phyloP scores from a whole-genome alignment of 2,797 vertebrate genomes.

The Pangasius krempfi region DNA sequence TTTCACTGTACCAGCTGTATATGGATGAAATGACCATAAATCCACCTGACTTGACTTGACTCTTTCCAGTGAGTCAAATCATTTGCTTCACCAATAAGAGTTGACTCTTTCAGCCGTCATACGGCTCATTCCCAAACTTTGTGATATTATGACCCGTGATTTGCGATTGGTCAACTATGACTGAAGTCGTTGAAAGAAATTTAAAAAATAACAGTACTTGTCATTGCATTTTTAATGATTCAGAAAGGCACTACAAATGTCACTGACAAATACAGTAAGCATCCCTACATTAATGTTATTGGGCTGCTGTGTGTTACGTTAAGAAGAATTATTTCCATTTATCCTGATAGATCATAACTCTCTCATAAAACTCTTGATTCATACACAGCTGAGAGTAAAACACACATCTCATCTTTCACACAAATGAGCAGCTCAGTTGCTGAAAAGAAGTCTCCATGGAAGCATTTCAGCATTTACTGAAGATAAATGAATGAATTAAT shows the following conservation, averaged over 20 bases:
- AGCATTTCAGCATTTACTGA: neutral
- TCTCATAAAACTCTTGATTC: neutral
- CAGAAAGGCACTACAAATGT: too few relatives aligned
- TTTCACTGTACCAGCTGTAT: too few relatives aligned
- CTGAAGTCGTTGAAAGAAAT: neutral
- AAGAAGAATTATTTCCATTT: neutral
- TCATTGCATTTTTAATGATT: too few relatives aligned
- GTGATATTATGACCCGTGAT: neutral
- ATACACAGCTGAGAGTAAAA: neutral
- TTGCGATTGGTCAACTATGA: neutral
- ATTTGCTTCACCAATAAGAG: neutral
- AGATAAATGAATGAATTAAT: neutral
- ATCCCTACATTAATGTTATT: neutral
- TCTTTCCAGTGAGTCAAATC: neutral
- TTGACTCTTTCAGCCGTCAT: neutral
- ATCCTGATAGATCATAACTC: neutral
- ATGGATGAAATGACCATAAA: too few relatives aligned
- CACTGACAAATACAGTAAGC: too few relatives aligned
- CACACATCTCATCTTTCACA: neutral
- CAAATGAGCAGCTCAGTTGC: neutral
- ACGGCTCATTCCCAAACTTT: neutral
- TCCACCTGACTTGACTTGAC: too few relatives aligned
- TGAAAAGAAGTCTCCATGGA: neutral
- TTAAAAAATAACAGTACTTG: too few relatives aligned
- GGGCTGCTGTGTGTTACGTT: neutral